Percentiles rank a stretch among this genome's conserved stretches.
phyloP scores from a whole-genome alignment of 2,113 vertebrate species.

The Hydrochoerus hydrochaeris region DNA sequence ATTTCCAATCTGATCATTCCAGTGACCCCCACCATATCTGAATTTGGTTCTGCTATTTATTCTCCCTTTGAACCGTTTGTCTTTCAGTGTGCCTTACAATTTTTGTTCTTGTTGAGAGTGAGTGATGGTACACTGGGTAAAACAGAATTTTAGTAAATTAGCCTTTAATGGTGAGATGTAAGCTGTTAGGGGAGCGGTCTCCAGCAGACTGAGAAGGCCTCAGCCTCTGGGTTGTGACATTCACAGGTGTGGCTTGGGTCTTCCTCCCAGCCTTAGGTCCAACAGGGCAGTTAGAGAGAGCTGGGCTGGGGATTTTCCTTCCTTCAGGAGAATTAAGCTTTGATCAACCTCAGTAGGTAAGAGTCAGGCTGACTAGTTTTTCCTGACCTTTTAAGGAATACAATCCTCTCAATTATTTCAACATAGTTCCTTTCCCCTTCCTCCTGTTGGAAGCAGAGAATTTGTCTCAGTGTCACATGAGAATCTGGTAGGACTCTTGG shows the following conservation, averaged over 20 bases:
- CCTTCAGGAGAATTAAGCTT: neutral
- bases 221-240: neutral
- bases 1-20: neutral
- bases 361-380: neutral
- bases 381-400: neutral
- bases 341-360: neutral
- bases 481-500: neutral
- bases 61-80: neutral
- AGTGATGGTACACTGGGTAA: neutral
- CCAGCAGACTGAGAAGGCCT: neutral
- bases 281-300: neutral
- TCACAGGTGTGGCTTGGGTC: neutral
- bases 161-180: neutral
- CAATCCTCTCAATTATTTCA: neutral
- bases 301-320: neutral
- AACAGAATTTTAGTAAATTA: neutral
- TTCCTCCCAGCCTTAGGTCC: fast-evolving
- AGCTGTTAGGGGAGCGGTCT: neutral
- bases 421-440: neutral
- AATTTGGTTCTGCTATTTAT: neutral
- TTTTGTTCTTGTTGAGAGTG: neutral
- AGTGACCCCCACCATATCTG: neutral
- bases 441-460: neutral
- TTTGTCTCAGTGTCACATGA: neutral
- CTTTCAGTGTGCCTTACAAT: neutral